Evolutionary conservation across 2,888 invertebrate species (phyloP).

Genomic region (Cosmia trapezina): DNA sequence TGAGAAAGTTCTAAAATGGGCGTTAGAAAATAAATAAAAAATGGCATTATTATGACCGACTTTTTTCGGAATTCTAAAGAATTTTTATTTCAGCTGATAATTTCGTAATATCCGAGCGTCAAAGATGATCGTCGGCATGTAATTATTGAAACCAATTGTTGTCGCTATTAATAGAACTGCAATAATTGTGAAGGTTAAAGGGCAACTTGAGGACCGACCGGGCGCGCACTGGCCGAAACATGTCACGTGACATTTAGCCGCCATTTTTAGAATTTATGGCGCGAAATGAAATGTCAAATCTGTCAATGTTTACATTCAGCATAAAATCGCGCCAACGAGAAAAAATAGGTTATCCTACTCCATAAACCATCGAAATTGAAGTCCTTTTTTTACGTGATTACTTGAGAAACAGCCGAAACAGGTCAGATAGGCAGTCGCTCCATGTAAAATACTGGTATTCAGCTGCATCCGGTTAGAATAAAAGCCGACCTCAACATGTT

Average conservation of each 20-base stretch:
- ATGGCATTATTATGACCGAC: not conserved
- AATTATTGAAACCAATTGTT: constrained; percentile 84
- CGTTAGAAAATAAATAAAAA: not conserved
- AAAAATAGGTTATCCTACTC: not conserved
- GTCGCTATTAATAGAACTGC: constrained; percentile 83
- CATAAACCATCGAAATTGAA: not conserved
- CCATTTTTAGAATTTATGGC: constrained; percentile 68
- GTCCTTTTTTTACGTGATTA: not conserved
- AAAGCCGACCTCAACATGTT: too few species aligned
- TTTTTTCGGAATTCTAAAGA: not conserved
- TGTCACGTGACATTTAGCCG: constrained; percentile 73
- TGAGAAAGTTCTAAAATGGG: not conserved
- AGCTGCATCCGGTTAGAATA: not conserved
- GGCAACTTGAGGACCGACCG: constrained; percentile 82
- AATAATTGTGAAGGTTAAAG: constrained; percentile 84
- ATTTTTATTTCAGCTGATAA: constrained; percentile 38
- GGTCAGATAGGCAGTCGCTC: not conserved
- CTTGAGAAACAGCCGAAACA: not conserved
- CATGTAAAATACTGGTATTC: not conserved
- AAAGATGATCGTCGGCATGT: constrained; percentile 72
- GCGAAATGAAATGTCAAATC: constrained; percentile 66
- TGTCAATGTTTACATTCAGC: constrained; percentile 28
- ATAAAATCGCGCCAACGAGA: not conserved
- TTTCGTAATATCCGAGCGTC: constrained; percentile 63
- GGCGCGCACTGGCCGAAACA: constrained; percentile 71